Evolutionary conservation across 2,888 invertebrate genomes (phyloP), one percentile per base, ranked within the genome.

Genomic region (Heliconius charithonia): DNA sequence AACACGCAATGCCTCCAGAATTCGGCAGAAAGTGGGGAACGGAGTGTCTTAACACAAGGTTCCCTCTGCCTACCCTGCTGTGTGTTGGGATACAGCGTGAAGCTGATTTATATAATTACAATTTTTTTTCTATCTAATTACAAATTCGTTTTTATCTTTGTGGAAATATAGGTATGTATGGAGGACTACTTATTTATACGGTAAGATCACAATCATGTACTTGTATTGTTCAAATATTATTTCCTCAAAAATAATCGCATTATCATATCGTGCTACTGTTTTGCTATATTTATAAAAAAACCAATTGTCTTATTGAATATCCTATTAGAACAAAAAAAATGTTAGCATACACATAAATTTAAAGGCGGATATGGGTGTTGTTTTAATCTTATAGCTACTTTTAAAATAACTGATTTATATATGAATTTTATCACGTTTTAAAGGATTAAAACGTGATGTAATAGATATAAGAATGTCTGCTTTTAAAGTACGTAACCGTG

Each of bases 281-380:
- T 41, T 37, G n/a, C 16, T 62, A 59, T 62, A 10, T n/a, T 22
- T 29, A 73, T 7, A n/a, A 62, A 63, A n/a, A 62, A 9, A 74
- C 41, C 65, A 66, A 73, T 73, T 77, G 77, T 73, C 29, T 59
- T 32, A 56, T n/a, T 56, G n/a, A 32, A 62, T n/a, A 29, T 59
- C 22, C 1, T 76, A 59, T 59, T 62, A 71, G 32, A 25, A 62
- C 65, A 77, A 72, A 37, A 77, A 77, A 72, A 37, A 66, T 66
- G 65, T 77, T 77, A 77, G 25, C 77, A 66, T 77, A 51, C 7
- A 32, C 41, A 71, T 65, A 75, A 75, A 75, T 71, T 71, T 71
- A 10, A 71, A 77, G 32, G 51, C 70, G 71, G 71, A 63, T 77
- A 65, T 51, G 16, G 63, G 41, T 29, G 51, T 72, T 16, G 59